Percentiles rank a stretch among this genome's conserved stretches.
These are phyloP conservation scores for Tiaroga cobitis DNA, from an alignment of 2,797 vertebrate genomes.

Conservation along the genomic window DNA sequence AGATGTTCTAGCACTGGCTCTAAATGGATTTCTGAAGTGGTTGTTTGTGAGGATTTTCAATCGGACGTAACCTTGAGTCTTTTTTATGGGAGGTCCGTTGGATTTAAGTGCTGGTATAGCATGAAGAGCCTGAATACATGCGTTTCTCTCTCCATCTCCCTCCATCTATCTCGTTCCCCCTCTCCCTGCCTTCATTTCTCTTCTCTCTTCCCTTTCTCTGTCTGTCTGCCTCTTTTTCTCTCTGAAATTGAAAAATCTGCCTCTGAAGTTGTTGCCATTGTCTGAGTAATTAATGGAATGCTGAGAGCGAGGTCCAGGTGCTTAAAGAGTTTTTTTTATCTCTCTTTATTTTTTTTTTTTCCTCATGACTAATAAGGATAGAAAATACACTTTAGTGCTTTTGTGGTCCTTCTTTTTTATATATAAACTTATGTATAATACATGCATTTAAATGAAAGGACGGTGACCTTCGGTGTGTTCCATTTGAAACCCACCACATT, in stretches of 20 bases:
- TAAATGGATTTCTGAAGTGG: constrained; percentile 81
- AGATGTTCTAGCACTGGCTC: constrained; percentile 67
- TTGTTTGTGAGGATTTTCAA: constrained; percentile 77
- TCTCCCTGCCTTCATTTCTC: constrained; percentile 57
- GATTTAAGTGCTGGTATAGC: constrained; percentile 86
- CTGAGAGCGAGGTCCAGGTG: constrained; percentile 83
- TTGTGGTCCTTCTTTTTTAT: constrained; percentile 76
- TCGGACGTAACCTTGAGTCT: constrained; percentile 84
- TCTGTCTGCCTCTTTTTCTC: constrained; percentile 68
- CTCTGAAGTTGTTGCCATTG: constrained; percentile 79
- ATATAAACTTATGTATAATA: constrained; percentile 84
- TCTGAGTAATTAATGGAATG: constrained; percentile 86
- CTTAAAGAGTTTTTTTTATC: constrained; percentile 75
- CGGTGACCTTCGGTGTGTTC: constrained; percentile 79
- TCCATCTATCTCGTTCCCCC: constrained; percentile 59
- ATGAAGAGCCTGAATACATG: constrained; percentile 83
- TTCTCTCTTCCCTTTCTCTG: constrained; percentile 66
- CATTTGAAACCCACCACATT: constrained; percentile 76
- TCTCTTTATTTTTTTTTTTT: constrained; percentile 44
- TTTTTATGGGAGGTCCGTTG: constrained; percentile 85
- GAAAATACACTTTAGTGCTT: constrained; percentile 78
- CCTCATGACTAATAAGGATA: constrained; percentile 82
- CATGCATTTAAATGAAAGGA: constrained; percentile 84
- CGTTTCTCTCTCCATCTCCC: constrained; percentile 73
- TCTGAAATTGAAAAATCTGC: constrained; percentile 83